phyloP scores from a whole-genome alignment of 2,888 invertebrate genomes.

The Pocota personata region DNA sequence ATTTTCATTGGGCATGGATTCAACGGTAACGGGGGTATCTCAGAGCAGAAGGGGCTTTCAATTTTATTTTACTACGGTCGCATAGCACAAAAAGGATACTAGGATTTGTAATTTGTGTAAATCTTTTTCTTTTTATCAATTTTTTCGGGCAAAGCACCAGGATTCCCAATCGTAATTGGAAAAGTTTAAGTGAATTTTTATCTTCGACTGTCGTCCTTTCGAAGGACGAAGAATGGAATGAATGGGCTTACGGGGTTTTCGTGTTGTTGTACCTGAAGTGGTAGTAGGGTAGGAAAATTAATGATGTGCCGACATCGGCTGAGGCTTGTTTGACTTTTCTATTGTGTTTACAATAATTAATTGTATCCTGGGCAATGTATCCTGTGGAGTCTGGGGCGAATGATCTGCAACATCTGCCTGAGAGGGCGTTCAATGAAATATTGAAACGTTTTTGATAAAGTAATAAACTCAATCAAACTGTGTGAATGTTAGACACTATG shows the following conservation, averaged over 20 bases:
- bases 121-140: constrained; percentile 69
- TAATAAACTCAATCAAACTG: constrained; percentile 68
- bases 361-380: constrained; percentile 58
- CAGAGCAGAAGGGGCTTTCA: constrained; percentile 38
- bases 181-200: constrained; percentile 75
- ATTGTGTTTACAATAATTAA: constrained; percentile 70
- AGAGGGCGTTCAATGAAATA: constrained; percentile 51
- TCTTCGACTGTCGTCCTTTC: constrained; percentile 40
- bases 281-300: constrained; percentile 27
- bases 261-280: constrained; percentile 17
- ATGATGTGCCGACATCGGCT: constrained; percentile 65
- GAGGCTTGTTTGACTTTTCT: constrained; percentile 61
- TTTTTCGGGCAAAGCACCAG: constrained; percentile 26
- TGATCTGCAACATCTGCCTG: constrained; percentile 40
- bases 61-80: constrained; percentile 41
- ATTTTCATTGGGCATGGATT: constrained; percentile 57
- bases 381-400: constrained; percentile 15
- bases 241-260: not conserved
- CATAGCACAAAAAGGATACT: constrained; percentile 49
- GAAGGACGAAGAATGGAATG: constrained; percentile 9
- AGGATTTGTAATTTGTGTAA: constrained; percentile 75
- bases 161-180: constrained; percentile 74
- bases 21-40: not conserved
- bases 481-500: not conserved
- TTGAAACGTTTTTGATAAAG: constrained; percentile 69